These are phyloP conservation scores for Ptilorrhoa leucosticta DNA, from an alignment of 2,113 vertebrate genomes.

Conservation along the genomic window DNA sequence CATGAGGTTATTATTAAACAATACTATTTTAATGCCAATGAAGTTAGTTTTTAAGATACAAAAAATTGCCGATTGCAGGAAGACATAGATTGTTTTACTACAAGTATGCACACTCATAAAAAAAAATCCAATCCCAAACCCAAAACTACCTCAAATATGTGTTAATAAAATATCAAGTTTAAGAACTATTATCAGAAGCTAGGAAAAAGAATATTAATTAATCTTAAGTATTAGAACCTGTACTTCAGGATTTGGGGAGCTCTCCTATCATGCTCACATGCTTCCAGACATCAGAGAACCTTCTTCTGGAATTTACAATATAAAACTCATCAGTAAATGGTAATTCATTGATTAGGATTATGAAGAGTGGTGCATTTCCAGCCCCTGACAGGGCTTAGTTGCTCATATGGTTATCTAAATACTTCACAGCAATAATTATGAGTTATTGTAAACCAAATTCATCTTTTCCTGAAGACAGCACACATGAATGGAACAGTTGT, in stretches of 20 bases:
- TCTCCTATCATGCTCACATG: fast-evolving
- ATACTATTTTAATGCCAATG: not conserved
- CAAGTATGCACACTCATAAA: not conserved
- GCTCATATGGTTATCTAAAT: not conserved
- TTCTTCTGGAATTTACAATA: not conserved
- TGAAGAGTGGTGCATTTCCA: not conserved
- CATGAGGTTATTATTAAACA: not conserved
- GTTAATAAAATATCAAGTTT: not conserved
- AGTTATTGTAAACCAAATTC: not conserved
- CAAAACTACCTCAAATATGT: not conserved
- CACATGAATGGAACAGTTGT: not conserved
- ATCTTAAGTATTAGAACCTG: not conserved
- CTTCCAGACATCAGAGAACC: not conserved
- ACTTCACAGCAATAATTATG: not conserved
- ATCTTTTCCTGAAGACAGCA: not conserved
- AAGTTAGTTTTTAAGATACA: not conserved
- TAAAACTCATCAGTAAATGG: not conserved
- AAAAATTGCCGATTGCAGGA: not conserved
- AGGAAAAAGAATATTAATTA: not conserved
- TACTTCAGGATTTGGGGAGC: not conserved
- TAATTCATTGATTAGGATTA: not conserved
- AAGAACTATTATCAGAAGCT: not conserved
- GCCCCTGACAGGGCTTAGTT: not conserved
- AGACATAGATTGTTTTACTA: not conserved
- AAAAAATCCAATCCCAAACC: not conserved